These are phyloP conservation scores for Willowsia nigromaculata DNA, from an alignment of 2,888 invertebrate species.

Conservation along the genomic window DNA sequence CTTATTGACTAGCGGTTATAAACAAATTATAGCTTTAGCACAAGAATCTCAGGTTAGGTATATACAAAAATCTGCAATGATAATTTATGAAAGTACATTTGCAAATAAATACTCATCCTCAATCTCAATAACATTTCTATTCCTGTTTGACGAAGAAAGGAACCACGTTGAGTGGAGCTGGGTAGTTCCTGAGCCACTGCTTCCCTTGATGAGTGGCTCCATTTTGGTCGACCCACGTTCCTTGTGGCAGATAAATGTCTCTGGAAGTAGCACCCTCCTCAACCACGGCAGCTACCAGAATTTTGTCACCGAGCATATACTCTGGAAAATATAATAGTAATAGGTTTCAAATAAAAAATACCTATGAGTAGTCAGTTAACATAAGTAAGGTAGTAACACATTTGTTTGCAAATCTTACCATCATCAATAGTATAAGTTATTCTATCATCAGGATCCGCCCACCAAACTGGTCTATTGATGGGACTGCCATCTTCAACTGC, in stretches of 20 bases:
- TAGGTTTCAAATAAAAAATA: too few relatives aligned
- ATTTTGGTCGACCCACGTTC: constrained; percentile 83
- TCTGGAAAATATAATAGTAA: constrained; percentile 82
- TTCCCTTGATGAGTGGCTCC: constrained; percentile 83
- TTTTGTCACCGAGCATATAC: constrained; percentile 88
- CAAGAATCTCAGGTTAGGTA: too few relatives aligned
- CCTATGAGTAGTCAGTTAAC: too few relatives aligned
- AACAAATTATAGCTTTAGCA: too few relatives aligned
- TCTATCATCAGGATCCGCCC: constrained; percentile 87
- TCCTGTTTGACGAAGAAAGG: too few relatives aligned
- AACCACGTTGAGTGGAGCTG: constrained; percentile 59
- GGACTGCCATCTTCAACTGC: constrained; percentile 85
- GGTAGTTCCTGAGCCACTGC: constrained; percentile 83
- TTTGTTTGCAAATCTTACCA: constrained; percentile 78
- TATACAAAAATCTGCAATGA: too few relatives aligned
- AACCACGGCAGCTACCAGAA: constrained; percentile 89
- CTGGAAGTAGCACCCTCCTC: constrained; percentile 84
- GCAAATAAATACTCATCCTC: too few relatives aligned
- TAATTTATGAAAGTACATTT: too few relatives aligned
- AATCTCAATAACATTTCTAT: too few relatives aligned
- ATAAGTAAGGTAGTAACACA: neutral
- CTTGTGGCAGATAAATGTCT: constrained; percentile 88
- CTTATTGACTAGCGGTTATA: too few relatives aligned
- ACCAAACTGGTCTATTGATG: constrained; percentile 92
- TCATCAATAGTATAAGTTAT: constrained; percentile 82